A percentile compares a stretch with the other conserved stretches of the same genome.
These are phyloP conservation scores for Silurus glanis DNA, from an alignment of 2,113 vertebrate genomes.

Conservation along the genomic window DNA sequence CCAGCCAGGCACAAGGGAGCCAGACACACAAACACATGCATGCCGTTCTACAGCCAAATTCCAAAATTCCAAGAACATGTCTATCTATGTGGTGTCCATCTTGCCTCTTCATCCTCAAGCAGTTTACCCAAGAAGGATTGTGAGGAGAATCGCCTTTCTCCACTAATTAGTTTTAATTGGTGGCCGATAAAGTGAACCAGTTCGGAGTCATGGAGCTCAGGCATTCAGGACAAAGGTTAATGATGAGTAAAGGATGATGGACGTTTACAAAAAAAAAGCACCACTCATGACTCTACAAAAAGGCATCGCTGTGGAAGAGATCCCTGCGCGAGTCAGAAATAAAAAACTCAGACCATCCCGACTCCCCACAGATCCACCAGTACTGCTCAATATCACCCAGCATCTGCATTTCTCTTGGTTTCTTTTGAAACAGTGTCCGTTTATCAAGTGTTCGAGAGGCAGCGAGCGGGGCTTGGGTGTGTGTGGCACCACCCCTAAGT, in stretches of 20 bases:
- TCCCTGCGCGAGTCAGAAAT: not conserved
- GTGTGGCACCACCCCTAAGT: constrained; percentile 34
- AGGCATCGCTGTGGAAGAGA: constrained; percentile 12
- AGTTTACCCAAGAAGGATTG: constrained; percentile 9
- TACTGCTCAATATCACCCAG: constrained; percentile 4
- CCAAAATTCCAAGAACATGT: not conserved
- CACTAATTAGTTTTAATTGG: constrained; percentile 79
- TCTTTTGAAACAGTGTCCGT: not conserved
- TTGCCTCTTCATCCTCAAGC: constrained; percentile 18
- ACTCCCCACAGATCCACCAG: not conserved
- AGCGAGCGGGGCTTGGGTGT: constrained; percentile 5
- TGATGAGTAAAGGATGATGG: constrained; percentile 69
- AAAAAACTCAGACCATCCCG: not conserved
- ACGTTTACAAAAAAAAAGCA: constrained; percentile 61
- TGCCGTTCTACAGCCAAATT: not conserved
- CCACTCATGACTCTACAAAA: constrained; percentile 6
- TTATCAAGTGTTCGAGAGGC: not conserved
- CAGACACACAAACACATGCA: constrained; percentile 30
- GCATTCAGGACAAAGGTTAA: constrained; percentile 73
- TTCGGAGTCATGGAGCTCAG: constrained; percentile 72
- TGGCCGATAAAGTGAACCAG: constrained; percentile 75
- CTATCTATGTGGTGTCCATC: not conserved
- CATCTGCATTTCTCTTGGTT: not conserved
- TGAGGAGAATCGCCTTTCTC: constrained; percentile 55
- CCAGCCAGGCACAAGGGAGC: constrained; percentile 14